Base-by-base conservation (phyloP, 2,888 invertebrate species). In the Fragum fragum region DNA sequence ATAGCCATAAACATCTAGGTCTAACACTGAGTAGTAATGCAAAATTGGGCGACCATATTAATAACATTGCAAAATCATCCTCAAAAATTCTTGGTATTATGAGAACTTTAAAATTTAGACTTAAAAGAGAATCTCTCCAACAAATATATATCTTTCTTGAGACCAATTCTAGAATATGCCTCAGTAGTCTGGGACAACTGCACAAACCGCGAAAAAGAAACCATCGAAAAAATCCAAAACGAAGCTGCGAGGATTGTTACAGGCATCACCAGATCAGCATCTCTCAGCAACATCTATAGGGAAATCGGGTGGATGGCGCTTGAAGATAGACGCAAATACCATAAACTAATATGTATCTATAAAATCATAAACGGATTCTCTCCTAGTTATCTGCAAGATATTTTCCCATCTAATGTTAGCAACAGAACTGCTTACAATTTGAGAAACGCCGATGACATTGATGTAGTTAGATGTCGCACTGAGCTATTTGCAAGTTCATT, bases 261-360 rank as follows among this genome's bases (percentile, higher is more conserved):
- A 2, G 61, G 29, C 6, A 9, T 3, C 21, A 18, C 21, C 5
- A 32, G 16, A 61, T 9, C 7, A 29, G 14, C 29, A 14, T 28
- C 61, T 11, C 5, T 61, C 9, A 11, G 36, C 29, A n/a, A 66
- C 18, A 39, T 79, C 32, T 36, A 29, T 9, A n/a, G 16, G 14
- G 16, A 29, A 29, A 32, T 36, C 26, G 73, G 61, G 0, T 79
- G 73, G 73, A 36, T 55, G 9, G 28, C 63, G 14, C 16, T 29
- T 29, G 1, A 5, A 61, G 16, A 3, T 36, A 36, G 32, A 36
- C 3, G 32, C 3, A 36, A 36, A 36, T 6, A 36, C 3, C 32
- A 36, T 9, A 36, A 36, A 9, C 32, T 36, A 6, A 36, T 36
- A n/a, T 36, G 9, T 36, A 9, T 36, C 9, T 36, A 6, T 36